phyloP scores from a whole-genome alignment of 2,888 invertebrate species.

The Chironomus tentans region DNA sequence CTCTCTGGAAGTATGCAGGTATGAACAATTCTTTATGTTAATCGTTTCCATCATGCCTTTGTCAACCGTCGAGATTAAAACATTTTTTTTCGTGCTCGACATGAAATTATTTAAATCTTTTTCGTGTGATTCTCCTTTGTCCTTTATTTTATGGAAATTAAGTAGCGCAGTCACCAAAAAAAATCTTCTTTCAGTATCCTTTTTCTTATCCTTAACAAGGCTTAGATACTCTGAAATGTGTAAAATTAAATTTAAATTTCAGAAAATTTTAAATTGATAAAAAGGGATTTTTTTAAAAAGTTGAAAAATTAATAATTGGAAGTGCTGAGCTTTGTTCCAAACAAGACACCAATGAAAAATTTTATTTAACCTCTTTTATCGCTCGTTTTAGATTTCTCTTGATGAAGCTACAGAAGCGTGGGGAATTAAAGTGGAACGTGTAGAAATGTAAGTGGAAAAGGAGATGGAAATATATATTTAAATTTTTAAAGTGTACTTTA shows the following conservation, averaged over 20 bases:
- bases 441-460: conserved; percentile 75
- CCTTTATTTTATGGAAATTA: too few relatives aligned
- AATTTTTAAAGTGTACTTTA: background rate
- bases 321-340: too few relatives aligned
- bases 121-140: too few relatives aligned
- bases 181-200: too few relatives aligned
- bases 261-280: too few relatives aligned
- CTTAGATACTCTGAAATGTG: too few relatives aligned
- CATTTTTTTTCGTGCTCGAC: background rate
- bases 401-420: conserved; percentile 89
- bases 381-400: conserved; percentile 50
- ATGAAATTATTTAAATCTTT: background rate
- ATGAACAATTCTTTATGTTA: background rate
- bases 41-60: background rate
- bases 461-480: background rate
- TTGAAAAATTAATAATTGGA: too few relatives aligned
- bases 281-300: too few relatives aligned
- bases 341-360: background rate
- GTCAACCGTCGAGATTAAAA: too few relatives aligned
- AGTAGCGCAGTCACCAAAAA: too few relatives aligned
- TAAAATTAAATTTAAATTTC: too few relatives aligned
- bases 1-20: conserved; percentile 80
- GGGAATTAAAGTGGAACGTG: conserved; percentile 93
- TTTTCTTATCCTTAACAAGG: too few relatives aligned
- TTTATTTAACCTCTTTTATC: background rate